A percentile compares a stretch with the other conserved stretches of the same genome.
These are phyloP conservation scores for Acrobasis suavella DNA, from an alignment of 2,888 invertebrate genomes.

Conservation along the genomic window DNA sequence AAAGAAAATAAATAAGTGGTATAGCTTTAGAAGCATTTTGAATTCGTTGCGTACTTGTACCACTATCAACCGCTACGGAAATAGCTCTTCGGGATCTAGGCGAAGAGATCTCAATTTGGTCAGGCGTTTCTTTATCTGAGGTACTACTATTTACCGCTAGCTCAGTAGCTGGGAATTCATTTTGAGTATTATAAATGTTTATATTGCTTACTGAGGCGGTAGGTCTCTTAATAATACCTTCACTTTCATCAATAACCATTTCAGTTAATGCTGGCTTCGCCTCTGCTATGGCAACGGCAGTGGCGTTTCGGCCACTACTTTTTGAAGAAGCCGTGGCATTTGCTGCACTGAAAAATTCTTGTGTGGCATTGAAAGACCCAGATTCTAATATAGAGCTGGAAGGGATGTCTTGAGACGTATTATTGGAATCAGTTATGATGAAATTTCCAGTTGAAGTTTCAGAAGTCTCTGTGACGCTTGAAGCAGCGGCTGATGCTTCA, in stretches of 20 bases:
- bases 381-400: background rate
- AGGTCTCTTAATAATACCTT: background rate
- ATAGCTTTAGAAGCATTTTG: background rate
- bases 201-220: background rate
- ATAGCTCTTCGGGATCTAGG: no score
- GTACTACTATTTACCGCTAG: no score
- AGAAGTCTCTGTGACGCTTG: background rate
- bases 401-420: background rate
- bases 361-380: background rate
- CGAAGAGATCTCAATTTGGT: no score
- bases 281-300: background rate
- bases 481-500: constrained; percentile 2
- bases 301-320: background rate
- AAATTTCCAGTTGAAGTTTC: background rate
- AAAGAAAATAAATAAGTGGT: background rate
- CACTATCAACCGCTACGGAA: background rate
- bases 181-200: no score
- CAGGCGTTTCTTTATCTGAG: no score
- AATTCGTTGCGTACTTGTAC: background rate
- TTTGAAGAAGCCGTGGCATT: constrained; percentile 4
- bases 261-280: background rate
- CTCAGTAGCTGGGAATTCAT: no score
- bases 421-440: background rate
- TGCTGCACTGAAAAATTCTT: background rate
- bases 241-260: background rate